Conservation (phyloP, 2,113 vertebrate genomes). For the Sceloporus undulatus region DNA sequence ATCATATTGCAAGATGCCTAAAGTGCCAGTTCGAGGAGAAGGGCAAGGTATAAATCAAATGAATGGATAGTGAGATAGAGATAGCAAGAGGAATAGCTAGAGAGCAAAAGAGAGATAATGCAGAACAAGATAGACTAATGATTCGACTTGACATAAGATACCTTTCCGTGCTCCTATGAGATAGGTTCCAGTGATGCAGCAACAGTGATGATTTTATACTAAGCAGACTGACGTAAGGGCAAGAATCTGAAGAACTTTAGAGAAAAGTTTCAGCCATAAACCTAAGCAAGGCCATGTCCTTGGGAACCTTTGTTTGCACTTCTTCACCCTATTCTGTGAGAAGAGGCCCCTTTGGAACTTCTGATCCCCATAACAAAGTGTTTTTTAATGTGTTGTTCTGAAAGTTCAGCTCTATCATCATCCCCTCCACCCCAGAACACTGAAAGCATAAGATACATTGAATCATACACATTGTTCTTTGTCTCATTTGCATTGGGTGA, state of each 20-base stretch:
- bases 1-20: too few relatives aligned
- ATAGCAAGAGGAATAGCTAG: too few relatives aligned
- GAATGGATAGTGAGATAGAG: too few relatives aligned
- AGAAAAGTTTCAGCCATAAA: neutral
- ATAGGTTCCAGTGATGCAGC: neutral
- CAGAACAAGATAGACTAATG: neutral
- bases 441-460: slow-evolving; percentile 82
- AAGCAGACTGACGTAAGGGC: neutral
- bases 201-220: neutral
- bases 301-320: neutral
- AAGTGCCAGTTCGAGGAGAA: too few relatives aligned
- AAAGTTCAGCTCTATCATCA: slow-evolving; percentile 77
- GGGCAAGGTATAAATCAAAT: too few relatives aligned
- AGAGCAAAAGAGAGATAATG: too few relatives aligned
- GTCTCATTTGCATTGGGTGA: slow-evolving; percentile 86
- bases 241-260: neutral
- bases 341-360: slow-evolving; percentile 55
- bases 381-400: slow-evolving; percentile 77
- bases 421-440: slow-evolving; percentile 58
- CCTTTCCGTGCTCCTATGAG: neutral
- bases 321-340: slow-evolving; percentile 20
- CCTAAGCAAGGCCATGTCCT: neutral
- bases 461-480: slow-evolving; percentile 83
- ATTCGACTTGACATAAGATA: neutral
- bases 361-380: slow-evolving; percentile 79